Evolutionary conservation across 2,797 vertebrate species (phyloP), one percentile per base, ranked within the genome.

Genomic region (Sebastes vulpes): DNA sequence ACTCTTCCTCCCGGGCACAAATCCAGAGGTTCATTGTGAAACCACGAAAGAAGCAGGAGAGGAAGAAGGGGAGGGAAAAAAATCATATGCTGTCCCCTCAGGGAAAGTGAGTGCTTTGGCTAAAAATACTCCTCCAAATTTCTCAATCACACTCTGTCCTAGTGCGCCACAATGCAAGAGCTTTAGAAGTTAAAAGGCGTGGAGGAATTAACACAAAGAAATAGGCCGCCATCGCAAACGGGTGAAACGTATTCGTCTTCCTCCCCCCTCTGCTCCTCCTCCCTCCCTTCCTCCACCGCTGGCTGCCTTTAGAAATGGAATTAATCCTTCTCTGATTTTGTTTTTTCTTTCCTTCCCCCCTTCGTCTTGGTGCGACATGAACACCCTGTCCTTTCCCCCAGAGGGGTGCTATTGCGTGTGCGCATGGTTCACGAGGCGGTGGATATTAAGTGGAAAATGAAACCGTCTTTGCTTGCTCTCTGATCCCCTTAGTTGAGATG

Each of bases 261-360:
- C 28, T 38, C 56, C 12, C 56, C 12, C 38, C 6, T 8, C 48
- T 53, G 31, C 68, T 72, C 59, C 75, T 72, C 32, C 70, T 42
- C 50, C 52, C 46, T 42, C 48, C 21, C 56, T 53, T 72, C 72
- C 75, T 75, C 77, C 74, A 63, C 32, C 9, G 25, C 72, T 52
- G 73, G 54, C 77, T 87, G 86, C 89, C 74, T 88, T 87, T 74
- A 90, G 89, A 89, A 89, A 87, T 83, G 66, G 91, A 93, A 95
- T 95, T 91, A 96, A 96, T 95, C 92, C 93, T 60, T 86, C 73
- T 93, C 87, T 94, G 92, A 95, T 95, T 93, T 94, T 42, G 90
- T 73, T 76, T 78, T 89, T 88, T 77, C 29, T 63, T 60, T 12
- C 53, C 58, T 63, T 65, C 79, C 66, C 66, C 59, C 76, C 50